phyloP scores from a whole-genome alignment of 2,797 vertebrate genomes.

The Paguma larvata region DNA sequence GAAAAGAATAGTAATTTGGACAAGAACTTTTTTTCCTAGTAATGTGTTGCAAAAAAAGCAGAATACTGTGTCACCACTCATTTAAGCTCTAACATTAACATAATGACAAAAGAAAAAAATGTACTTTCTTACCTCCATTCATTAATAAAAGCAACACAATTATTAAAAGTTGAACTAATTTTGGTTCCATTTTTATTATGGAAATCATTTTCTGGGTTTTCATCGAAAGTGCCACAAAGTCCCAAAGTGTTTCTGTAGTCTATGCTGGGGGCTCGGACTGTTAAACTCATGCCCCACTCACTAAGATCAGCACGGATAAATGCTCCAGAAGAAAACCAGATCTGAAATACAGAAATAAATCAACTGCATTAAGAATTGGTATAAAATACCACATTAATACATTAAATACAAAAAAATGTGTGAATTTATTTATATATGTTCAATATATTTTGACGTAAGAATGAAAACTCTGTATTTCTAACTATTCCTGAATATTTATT shows the following conservation, averaged over 20 bases:
- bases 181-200: constrained; percentile 88
- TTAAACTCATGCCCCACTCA: constrained; percentile 95
- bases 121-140: constrained; percentile 91
- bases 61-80: not conserved
- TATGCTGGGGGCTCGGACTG: constrained; percentile 90
- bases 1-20: constrained; percentile 50
- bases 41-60: not conserved
- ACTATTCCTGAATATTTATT: constrained; percentile 1
- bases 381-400: too few species aligned
- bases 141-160: constrained; percentile 88
- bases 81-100: not conserved
- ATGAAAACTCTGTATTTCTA: not conserved
- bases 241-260: constrained; percentile 92
- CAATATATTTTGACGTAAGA: too few species aligned
- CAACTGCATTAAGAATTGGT: too few species aligned
- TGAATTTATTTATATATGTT: too few species aligned
- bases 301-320: constrained; percentile 94
- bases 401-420: too few species aligned
- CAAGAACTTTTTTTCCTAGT: not conserved
- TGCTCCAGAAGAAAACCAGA: constrained; percentile 93
- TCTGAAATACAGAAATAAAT: constrained; percentile 83
- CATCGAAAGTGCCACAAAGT: constrained; percentile 94
- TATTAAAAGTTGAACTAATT: constrained; percentile 79
- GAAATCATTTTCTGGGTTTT: constrained; percentile 91
- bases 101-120: not conserved